Percentiles rank a stretch among this genome's conserved stretches.
phyloP scores from a whole-genome alignment of 2,888 invertebrate genomes.

The Heteromurus nitidus region DNA sequence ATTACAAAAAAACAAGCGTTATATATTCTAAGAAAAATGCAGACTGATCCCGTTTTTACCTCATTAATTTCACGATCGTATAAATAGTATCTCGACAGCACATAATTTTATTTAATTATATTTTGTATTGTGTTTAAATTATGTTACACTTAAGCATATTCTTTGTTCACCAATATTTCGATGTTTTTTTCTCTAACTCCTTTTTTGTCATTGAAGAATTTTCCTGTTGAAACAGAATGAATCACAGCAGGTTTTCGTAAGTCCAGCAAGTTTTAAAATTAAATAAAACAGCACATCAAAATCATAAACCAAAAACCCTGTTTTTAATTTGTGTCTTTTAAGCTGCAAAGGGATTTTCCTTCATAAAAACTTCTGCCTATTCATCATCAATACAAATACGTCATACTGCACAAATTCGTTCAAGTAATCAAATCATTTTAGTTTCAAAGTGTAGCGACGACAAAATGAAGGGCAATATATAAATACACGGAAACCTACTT shows the following conservation, averaged over 20 bases:
- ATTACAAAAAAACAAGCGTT: not conserved
- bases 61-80: not conserved
- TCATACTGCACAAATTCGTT: conserved; percentile 17
- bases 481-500: too few relatives aligned
- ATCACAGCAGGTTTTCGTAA: not conserved
- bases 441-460: conserved; percentile 26
- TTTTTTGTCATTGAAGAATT: not conserved
- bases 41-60: conserved; percentile 4
- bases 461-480: conserved; percentile 9
- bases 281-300: not conserved
- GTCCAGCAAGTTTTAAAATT: not conserved
- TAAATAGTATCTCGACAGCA: too few relatives aligned
- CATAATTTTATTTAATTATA: too few relatives aligned
- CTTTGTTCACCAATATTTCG: too few relatives aligned
- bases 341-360: not conserved
- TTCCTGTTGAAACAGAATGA: not conserved
- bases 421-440: conserved; percentile 37
- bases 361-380: not conserved
- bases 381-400: too few relatives aligned
- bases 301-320: too few relatives aligned
- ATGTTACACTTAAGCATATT: too few relatives aligned
- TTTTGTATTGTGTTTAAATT: too few relatives aligned
- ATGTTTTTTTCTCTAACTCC: not conserved
- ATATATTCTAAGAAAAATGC: not conserved
- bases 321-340: not conserved